A percentile compares a stretch with the other conserved stretches of the same genome.
phyloP scores from a whole-genome alignment of 2,888 invertebrate genomes.

The Acrocyrtus sp. region DNA sequence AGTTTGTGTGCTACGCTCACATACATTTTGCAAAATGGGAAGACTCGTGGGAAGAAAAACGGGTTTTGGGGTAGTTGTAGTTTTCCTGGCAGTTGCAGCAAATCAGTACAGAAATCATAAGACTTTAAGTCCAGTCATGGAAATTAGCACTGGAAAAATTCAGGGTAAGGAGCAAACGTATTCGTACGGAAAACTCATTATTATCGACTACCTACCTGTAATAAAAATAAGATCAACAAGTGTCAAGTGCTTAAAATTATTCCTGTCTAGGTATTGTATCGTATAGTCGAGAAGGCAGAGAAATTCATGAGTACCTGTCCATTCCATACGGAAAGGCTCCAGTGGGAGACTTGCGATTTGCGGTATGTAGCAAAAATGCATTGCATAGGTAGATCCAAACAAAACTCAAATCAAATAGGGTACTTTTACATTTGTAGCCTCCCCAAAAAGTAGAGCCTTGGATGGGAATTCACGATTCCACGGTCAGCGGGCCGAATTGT shows the following conservation, averaged over 20 bases:
- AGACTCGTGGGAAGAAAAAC: slow-evolving; percentile 22
- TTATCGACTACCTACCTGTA: no score
- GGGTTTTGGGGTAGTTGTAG: slow-evolving; percentile 26
- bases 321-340: slow-evolving; percentile 56
- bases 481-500: slow-evolving; percentile 43
- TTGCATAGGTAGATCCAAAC: no score
- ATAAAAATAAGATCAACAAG: no score
- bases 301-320: slow-evolving; percentile 30
- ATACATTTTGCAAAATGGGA: slow-evolving; percentile 6
- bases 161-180: no score
- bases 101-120: slow-evolving; percentile 28
- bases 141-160: slow-evolving; percentile 40
- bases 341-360: slow-evolving; percentile 49
- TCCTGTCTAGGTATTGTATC: no score
- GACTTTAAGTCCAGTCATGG: slow-evolving; percentile 36
- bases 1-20: neutral
- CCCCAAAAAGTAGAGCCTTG: slow-evolving; percentile 58
- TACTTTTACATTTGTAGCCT: slow-evolving; percentile 49
- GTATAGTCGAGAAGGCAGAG: slow-evolving; percentile 26
- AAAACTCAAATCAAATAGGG: slow-evolving; percentile 11
- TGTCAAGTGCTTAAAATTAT: no score
- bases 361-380: no score
- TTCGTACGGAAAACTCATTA: no score
- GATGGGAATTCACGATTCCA: slow-evolving; percentile 57
- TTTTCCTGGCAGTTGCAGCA: slow-evolving; percentile 4